Conservation (phyloP, 2,797 vertebrate species). For the Babyrousa celebensis region DNA sequence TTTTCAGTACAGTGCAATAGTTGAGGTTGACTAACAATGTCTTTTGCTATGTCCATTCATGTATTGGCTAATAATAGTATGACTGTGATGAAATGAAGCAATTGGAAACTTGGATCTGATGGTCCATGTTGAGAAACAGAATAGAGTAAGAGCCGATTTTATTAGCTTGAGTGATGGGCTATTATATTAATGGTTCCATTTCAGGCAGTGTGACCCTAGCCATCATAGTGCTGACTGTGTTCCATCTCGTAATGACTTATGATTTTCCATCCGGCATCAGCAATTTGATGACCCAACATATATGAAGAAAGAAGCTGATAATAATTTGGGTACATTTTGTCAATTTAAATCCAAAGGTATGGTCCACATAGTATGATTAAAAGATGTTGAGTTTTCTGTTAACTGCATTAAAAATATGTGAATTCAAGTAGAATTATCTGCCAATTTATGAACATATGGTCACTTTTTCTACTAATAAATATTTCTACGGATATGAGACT, state of each 20-base stretch:
- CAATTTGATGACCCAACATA: constrained; percentile 80
- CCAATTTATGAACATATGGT: constrained; percentile 68
- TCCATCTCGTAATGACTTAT: constrained; percentile 79
- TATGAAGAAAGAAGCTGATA: constrained; percentile 43
- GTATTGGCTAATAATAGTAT: background rate
- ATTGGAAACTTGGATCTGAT: constrained; percentile 84
- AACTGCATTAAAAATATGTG: constrained; percentile 57
- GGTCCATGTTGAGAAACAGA: constrained; percentile 78
- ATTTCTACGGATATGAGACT: constrained; percentile 76
- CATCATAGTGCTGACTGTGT: constrained; percentile 49
- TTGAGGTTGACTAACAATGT: constrained; percentile 64
- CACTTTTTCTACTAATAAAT: constrained; percentile 84
- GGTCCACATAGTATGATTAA: constrained; percentile 57
- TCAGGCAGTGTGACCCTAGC: constrained; percentile 69
- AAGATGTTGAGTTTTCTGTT: constrained; percentile 60
- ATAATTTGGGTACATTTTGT: constrained; percentile 55
- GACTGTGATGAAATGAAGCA: constrained; percentile 75
- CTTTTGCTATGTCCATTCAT: background rate
- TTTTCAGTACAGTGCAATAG: background rate
- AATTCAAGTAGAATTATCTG: constrained; percentile 77
- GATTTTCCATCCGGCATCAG: constrained; percentile 77
- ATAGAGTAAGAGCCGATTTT: constrained; percentile 82
- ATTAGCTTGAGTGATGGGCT: constrained; percentile 87
- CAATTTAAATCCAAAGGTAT: constrained; percentile 56
- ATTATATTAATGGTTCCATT: constrained; percentile 82